Percentiles rank a stretch among this genome's conserved stretches.
phyloP scores from a whole-genome alignment of 2,888 invertebrate species.

The Sisyra nigra region DNA sequence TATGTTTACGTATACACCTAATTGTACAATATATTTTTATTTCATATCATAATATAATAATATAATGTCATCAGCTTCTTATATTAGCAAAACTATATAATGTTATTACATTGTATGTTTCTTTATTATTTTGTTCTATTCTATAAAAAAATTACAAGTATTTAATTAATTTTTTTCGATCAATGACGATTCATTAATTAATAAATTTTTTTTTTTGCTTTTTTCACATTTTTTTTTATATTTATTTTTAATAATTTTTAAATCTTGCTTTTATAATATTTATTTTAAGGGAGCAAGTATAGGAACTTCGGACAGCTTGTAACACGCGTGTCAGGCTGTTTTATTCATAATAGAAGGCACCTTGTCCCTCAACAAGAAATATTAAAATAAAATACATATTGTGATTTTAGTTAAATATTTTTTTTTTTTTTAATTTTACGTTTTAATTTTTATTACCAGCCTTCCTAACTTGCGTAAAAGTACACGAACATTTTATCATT shows the following conservation, averaged over 20 bases:
- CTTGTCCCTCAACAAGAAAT: slow-evolving; percentile 15
- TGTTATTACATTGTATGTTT: slow-evolving; percentile 4
- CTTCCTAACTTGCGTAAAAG: slow-evolving; percentile 8
- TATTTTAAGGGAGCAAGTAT: slow-evolving; percentile 10
- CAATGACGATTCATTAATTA: no score
- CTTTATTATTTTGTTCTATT: no score
- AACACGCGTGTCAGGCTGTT: slow-evolving; percentile 9
- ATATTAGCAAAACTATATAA: slow-evolving; percentile 8
- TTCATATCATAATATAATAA: no score
- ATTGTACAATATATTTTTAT: slow-evolving; percentile 3
- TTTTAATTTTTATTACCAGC: slow-evolving; percentile 1
- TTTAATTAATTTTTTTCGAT: slow-evolving; percentile 4
- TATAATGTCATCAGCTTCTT: slow-evolving; percentile 6
- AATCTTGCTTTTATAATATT: slow-evolving; percentile 8
- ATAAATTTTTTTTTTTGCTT: no score
- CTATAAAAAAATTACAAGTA: slow-evolving; percentile 8
- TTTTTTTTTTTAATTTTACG: no score
- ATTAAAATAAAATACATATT: slow-evolving; percentile 2
- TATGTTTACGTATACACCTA: slow-evolving; percentile 1
- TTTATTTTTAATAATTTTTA: no score
- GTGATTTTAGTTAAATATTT: no score
- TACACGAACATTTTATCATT: not conserved
- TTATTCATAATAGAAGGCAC: slow-evolving; percentile 13
- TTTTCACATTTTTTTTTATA: no score
- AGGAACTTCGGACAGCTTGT: slow-evolving; percentile 10